These are phyloP conservation scores for Hanleya hanleyi DNA, from an alignment of 2,888 invertebrate species.

Conservation along the genomic window DNA sequence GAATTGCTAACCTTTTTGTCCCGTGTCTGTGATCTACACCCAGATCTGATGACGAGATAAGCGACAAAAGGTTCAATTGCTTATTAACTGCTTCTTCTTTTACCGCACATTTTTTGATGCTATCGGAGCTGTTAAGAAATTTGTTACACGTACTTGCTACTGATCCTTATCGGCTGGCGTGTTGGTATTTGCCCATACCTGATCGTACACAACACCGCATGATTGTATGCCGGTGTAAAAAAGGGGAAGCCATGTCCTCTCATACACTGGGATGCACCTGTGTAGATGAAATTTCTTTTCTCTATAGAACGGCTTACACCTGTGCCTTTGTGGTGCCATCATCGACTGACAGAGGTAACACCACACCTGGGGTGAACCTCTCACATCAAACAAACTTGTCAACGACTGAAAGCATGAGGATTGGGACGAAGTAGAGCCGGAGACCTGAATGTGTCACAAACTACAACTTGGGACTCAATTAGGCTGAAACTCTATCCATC, in stretches of 20 bases:
- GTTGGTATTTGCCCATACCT: neutral
- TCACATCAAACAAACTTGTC: conserved; percentile 9
- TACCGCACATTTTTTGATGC: neutral
- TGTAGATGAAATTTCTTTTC: conserved; percentile 9
- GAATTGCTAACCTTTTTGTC: conserved; percentile 2
- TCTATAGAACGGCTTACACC: neutral
- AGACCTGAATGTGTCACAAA: neutral
- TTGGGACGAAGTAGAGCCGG: neutral
- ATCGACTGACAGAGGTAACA: neutral
- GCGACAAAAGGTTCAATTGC: conserved; percentile 10
- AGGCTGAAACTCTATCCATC: conserved; percentile 6
- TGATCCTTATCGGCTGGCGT: neutral
- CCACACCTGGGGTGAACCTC: neutral
- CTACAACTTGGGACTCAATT: conserved; percentile 10
- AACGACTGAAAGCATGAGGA: neutral
- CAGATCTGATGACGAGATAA: conserved; percentile 9
- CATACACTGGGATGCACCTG: conserved; percentile 6
- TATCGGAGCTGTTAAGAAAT: conserved; percentile 4
- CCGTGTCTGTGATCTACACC: conserved; percentile 3
- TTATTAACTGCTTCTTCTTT: conserved; percentile 12
- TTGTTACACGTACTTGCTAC: neutral
- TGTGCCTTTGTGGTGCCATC: conserved; percentile 7
- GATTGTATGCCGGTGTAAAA: too few species aligned
- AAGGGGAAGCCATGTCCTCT: too few species aligned
- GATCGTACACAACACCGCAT: neutral